phyloP scores from a whole-genome alignment of 2,797 vertebrate species.

The Amblyopsis hoosieri region DNA sequence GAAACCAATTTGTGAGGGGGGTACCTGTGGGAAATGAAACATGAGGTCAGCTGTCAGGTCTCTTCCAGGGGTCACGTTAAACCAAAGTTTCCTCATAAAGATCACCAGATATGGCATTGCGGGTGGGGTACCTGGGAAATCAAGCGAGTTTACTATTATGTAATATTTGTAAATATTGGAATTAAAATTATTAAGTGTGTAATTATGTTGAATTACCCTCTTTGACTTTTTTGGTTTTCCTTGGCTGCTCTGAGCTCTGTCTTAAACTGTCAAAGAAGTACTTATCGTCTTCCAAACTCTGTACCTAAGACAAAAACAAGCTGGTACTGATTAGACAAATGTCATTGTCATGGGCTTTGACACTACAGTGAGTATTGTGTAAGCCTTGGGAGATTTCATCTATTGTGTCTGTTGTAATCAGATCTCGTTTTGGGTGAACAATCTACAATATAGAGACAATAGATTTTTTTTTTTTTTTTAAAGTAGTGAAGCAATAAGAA shows the following conservation, averaged over 20 bases:
- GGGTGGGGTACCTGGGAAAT: conserved; percentile 61
- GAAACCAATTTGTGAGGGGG: neutral
- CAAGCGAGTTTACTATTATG: conserved; percentile 4
- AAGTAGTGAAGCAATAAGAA: neutral
- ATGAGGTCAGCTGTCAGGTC: conserved; percentile 86
- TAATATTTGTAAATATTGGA: neutral
- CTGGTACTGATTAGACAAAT: neutral
- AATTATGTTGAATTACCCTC: conserved; percentile 75
- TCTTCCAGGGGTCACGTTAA: conserved; percentile 88
- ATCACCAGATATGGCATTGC: conserved; percentile 80
- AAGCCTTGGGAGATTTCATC: too few relatives aligned
- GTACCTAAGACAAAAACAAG: conserved; percentile 70
- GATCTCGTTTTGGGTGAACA: neutral
- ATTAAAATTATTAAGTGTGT: neutral
- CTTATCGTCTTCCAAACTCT: conserved; percentile 84
- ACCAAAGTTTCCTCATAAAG: conserved; percentile 94
- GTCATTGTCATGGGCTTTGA: neutral
- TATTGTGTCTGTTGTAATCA: too few relatives aligned
- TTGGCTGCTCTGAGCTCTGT: conserved; percentile 79
- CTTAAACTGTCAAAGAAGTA: conserved; percentile 94
- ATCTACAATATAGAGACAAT: too few relatives aligned
- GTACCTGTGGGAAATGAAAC: conserved; percentile 95
- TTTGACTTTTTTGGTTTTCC: conserved; percentile 82
- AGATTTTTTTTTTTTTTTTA: neutral
- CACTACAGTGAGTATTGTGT: neutral